Percentiles rank a stretch among this genome's conserved stretches.
These are phyloP conservation scores for Darevskia nairensis DNA, from an alignment of 2,797 vertebrate species.

Conservation along the genomic window DNA sequence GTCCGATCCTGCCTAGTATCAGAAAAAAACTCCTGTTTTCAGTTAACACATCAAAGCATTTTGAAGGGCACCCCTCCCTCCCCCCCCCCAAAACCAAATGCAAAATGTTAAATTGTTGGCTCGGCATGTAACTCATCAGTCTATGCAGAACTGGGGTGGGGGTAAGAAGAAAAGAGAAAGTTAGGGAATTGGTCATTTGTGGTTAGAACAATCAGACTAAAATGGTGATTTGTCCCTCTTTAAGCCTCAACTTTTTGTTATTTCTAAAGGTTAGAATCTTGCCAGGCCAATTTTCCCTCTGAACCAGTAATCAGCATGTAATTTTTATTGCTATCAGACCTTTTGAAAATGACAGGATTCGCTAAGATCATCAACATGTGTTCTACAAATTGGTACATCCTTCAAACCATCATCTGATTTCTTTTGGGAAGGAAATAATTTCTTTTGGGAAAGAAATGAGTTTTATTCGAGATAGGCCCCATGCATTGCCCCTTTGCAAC, in stretches of 20 bases:
- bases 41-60: constrained; percentile 67
- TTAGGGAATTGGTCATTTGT: constrained; percentile 26
- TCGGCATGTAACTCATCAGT: constrained; percentile 49
- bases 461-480: not conserved
- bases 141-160: not conserved
- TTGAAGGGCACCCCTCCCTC: constrained; percentile 4
- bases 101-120: constrained; percentile 46
- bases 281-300: constrained; percentile 62
- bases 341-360: constrained; percentile 43
- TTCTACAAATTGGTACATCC: constrained; percentile 33
- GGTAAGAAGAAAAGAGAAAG: constrained; percentile 40
- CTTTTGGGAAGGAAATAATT: not conserved
- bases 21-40: constrained; percentile 57
- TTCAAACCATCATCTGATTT: constrained; percentile 16
- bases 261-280: constrained; percentile 56
- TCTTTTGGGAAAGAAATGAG: not conserved
- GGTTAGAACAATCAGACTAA: constrained; percentile 52
- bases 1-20: constrained; percentile 19
- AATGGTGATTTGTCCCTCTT: constrained; percentile 52
- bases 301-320: constrained; percentile 62
- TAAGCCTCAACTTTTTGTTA: constrained; percentile 51
- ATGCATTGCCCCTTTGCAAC: not conserved
- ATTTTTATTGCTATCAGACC: constrained; percentile 45
- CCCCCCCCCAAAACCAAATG: constrained; percentile 16
- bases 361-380: constrained; percentile 49